Evolutionary conservation across 2,888 invertebrate species (phyloP).

Genomic region (Drosophila setosimentum): DNA sequence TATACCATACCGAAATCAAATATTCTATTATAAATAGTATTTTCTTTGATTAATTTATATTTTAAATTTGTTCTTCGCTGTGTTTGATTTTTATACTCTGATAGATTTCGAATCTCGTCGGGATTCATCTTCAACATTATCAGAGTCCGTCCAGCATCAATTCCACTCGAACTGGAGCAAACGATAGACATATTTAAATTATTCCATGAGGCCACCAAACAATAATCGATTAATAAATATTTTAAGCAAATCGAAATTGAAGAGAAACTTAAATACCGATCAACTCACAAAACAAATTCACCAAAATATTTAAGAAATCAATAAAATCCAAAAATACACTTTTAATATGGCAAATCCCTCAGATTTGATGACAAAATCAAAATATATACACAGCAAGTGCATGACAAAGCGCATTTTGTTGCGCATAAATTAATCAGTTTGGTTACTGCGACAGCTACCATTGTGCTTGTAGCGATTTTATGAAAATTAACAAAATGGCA

Average conservation of each 20-base stretch:
- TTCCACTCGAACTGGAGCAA: background rate
- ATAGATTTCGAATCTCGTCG: background rate
- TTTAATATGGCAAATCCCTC: background rate
- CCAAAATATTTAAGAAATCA: background rate
- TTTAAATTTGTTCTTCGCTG: background rate
- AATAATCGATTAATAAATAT: background rate
- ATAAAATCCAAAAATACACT: background rate
- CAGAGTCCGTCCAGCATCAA: background rate
- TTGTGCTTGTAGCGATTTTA: constrained; percentile 52
- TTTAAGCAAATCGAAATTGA: background rate
- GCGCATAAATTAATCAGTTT: constrained; percentile 67
- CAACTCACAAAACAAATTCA: background rate
- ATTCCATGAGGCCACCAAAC: background rate
- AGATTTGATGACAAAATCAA: constrained; percentile 7
- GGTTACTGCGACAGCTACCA: constrained; percentile 44
- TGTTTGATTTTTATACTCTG: background rate
- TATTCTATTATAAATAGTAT: background rate
- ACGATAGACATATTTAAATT: background rate
- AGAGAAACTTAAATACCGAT: background rate
- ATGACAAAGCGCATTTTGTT: constrained; percentile 45
- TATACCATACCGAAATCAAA: background rate
- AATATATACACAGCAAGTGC: constrained; percentile 3
- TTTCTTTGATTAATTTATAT: background rate
- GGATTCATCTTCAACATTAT: background rate
- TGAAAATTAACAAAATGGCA: constrained; percentile 65